Conservation (phyloP, 53 echinoderm and acorn worm species). For the Zoroaster sp. region DNA sequence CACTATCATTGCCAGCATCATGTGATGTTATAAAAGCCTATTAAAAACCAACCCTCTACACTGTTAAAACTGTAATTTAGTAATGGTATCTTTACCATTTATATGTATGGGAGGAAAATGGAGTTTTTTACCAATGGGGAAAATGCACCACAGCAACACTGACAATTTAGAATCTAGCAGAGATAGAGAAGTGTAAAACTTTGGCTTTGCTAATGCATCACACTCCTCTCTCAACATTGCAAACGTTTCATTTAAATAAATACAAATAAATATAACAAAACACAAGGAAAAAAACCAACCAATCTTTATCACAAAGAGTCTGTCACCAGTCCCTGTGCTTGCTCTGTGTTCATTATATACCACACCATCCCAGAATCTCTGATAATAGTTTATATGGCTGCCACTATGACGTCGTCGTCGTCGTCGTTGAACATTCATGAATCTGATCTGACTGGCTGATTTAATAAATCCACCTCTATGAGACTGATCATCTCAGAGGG, state of each 20-base stretch:
- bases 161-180: too few species aligned
- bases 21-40: neutral
- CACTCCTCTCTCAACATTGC: neutral
- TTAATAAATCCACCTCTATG: neutral
- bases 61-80: neutral
- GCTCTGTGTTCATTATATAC: constrained; percentile 25
- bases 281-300: neutral
- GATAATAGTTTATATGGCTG: constrained; percentile 28
- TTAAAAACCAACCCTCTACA: neutral
- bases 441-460: constrained; percentile 31
- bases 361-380: neutral
- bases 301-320: neutral
- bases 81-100: neutral
- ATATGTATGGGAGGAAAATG: neutral
- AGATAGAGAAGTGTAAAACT: too few species aligned
- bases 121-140: neutral
- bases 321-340: constrained; percentile 25
- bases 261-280: constrained; percentile 5
- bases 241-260: neutral
- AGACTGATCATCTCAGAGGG: constrained; percentile 27
- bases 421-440: constrained; percentile 7
- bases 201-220: neutral
- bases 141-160: neutral
- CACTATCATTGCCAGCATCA: neutral
- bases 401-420: neutral